These are phyloP conservation scores for Argyrosomus regius DNA, from an alignment of 2,797 vertebrate species.

Conservation along the genomic window DNA sequence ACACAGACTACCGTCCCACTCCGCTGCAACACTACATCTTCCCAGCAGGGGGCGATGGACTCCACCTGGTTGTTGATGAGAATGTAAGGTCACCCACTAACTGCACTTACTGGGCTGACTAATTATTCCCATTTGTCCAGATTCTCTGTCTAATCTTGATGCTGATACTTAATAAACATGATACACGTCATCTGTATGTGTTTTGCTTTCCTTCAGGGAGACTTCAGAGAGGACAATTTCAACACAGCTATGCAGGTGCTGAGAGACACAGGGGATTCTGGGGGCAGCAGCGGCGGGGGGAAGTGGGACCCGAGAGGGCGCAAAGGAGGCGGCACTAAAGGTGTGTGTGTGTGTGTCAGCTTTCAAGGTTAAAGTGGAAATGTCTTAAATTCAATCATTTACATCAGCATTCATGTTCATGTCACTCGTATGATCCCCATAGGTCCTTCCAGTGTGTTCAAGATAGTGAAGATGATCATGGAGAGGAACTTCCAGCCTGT, in stretches of 20 bases:
- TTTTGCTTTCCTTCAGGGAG: slow-evolving; percentile 85
- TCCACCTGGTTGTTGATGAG: slow-evolving; percentile 98
- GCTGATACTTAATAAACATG: background rate
- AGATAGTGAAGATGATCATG: slow-evolving; percentile 99
- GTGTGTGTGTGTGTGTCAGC: slow-evolving; percentile 73
- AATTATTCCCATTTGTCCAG: background rate
- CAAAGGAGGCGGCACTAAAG: slow-evolving; percentile 96
- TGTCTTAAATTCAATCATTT: background rate
- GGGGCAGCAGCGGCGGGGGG: slow-evolving; percentile 74
- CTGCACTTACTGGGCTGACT: background rate
- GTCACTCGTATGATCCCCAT: background rate
- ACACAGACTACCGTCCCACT: slow-evolving; percentile 97
- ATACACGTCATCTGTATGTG: background rate
- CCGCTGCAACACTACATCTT: slow-evolving; percentile 98
- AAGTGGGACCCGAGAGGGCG: slow-evolving; percentile 95
- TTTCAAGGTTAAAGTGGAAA: background rate
- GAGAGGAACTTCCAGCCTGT: slow-evolving; percentile 99
- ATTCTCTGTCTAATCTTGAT: background rate
- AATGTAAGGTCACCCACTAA: slow-evolving; percentile 87
- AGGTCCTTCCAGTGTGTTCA: slow-evolving; percentile 98
- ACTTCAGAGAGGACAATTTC: slow-evolving; percentile 99
- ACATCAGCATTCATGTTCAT: background rate
- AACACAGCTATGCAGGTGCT: slow-evolving; percentile 99
- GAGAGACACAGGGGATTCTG: slow-evolving; percentile 92
- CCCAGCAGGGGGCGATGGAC: slow-evolving; percentile 97